These are phyloP conservation scores for Sebastes paucispinis DNA, from an alignment of 2,797 vertebrate genomes.

Conservation along the genomic window DNA sequence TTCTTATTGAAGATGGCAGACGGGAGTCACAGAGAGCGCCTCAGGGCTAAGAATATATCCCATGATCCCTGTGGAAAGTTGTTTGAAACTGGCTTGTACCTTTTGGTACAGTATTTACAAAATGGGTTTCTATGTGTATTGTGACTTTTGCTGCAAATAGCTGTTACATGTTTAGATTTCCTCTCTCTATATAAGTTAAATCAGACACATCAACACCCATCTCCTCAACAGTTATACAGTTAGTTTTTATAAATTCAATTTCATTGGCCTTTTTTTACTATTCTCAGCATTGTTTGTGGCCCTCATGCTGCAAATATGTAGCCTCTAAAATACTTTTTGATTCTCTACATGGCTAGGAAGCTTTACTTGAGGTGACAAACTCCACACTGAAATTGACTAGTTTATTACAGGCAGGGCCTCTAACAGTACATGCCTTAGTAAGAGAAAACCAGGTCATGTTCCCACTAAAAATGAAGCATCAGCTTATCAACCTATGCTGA, in stretches of 20 bases:
- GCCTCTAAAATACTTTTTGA: neutral
- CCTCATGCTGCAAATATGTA: neutral
- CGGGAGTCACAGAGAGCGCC: neutral
- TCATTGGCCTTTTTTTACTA: neutral
- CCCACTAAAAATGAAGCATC: neutral
- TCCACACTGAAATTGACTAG: neutral
- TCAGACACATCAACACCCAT: neutral
- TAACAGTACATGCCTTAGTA: neutral
- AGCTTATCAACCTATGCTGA: neutral
- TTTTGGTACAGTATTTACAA: neutral
- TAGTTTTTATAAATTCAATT: neutral
- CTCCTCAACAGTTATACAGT: neutral
- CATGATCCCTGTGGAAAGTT: neutral
- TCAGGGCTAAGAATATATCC: neutral
- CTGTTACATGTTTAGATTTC: neutral
- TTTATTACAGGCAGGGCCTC: neutral
- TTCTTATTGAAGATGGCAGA: neutral
- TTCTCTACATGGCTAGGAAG: neutral
- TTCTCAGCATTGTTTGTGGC: neutral
- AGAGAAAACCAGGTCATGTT: neutral
- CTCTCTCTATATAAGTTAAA: neutral
- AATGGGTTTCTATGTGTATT: neutral
- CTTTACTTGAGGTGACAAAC: neutral
- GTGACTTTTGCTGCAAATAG: neutral
- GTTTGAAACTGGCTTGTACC: neutral